phyloP scores from a whole-genome alignment of 2,797 vertebrate genomes.

The Steatocranus sp. region DNA sequence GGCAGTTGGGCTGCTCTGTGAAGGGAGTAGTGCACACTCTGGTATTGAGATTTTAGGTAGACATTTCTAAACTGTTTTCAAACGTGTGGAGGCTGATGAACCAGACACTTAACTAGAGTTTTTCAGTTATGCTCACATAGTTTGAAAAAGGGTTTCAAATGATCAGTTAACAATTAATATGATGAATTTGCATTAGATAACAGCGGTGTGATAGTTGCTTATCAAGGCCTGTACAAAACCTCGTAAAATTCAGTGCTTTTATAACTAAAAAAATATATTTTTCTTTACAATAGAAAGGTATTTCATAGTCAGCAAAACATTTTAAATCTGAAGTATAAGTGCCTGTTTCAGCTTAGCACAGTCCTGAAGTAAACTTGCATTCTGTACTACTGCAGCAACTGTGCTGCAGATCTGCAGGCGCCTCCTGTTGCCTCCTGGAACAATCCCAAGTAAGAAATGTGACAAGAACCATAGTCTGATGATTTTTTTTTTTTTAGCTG shows the following conservation, averaged over 20 bases:
- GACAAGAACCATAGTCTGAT: background rate
- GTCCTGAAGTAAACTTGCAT: background rate
- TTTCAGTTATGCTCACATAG: background rate
- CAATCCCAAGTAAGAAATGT: background rate
- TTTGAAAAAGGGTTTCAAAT: background rate
- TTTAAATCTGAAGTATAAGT: background rate
- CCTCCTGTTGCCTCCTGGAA: background rate
- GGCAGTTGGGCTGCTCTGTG: background rate
- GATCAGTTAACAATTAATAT: background rate
- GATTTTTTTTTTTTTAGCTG: background rate
- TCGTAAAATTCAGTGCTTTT: background rate
- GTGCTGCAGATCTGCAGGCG: background rate
- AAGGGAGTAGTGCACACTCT: background rate
- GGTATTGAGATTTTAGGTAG: background rate
- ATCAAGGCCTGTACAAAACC: background rate
- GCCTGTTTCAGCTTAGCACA: background rate
- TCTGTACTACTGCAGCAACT: background rate
- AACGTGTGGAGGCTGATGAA: background rate
- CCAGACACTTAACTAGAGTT: background rate
- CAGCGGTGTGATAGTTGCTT: background rate
- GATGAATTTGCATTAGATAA: background rate
- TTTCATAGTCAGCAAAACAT: background rate
- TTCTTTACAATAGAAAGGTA: background rate
- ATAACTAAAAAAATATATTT: background rate
- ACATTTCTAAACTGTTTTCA: background rate